These are phyloP conservation scores for Drosophila mulleri DNA, from an alignment of 2,888 invertebrate genomes.

Conservation along the genomic window DNA sequence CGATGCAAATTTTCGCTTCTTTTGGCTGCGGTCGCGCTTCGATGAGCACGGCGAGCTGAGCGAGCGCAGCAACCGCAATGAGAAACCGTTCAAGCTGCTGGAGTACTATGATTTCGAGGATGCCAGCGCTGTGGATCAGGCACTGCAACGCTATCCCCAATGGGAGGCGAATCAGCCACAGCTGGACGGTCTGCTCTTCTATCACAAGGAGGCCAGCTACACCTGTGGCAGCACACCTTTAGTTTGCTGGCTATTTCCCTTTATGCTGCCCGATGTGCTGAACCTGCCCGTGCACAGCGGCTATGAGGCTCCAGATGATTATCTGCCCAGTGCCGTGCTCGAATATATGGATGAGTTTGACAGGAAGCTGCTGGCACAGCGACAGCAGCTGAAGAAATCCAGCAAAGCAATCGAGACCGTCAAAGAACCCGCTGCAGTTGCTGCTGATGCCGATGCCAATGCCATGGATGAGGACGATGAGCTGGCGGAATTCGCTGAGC, in stretches of 20 bases:
- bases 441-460: neutral
- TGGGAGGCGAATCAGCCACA: conserved; percentile 84
- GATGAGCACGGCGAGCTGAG: conserved; percentile 85
- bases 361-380: conserved; percentile 70
- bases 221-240: conserved; percentile 92
- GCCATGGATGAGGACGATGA: conserved; percentile 43
- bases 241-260: conserved; percentile 96
- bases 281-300: conserved; percentile 82
- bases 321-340: conserved; percentile 84
- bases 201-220: conserved; percentile 93
- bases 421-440: neutral
- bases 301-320: conserved; percentile 86
- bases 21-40: conserved; percentile 92
- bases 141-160: conserved; percentile 76
- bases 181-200: conserved; percentile 96
- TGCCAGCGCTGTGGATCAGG: conserved; percentile 55
- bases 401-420: neutral
- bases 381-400: conserved; percentile 21
- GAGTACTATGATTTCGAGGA: conserved; percentile 78
- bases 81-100: conserved; percentile 70
- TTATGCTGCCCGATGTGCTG: conserved; percentile 92
- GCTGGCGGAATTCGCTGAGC: conserved; percentile 55
- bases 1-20: conserved; percentile 91
- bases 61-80: conserved; percentile 48
- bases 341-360: conserved; percentile 87